These are phyloP conservation scores for Phasia obesa DNA, from an alignment of 2,888 invertebrate genomes.

Conservation along the genomic window DNA sequence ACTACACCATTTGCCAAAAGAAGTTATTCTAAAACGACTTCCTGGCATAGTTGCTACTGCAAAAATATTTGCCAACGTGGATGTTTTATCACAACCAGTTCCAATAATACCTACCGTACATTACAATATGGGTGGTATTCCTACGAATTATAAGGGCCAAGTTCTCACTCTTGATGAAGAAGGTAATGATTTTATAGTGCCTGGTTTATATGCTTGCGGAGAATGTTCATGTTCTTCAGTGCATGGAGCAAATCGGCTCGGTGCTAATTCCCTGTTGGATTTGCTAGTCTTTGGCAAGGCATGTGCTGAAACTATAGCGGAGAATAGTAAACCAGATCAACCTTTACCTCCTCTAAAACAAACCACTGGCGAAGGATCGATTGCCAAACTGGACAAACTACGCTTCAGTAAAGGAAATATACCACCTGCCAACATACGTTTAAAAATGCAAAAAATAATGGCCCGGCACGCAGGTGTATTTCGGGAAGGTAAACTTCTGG, in stretches of 20 bases:
- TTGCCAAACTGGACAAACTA: slow-evolving; percentile 94
- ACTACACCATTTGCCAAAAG: slow-evolving; percentile 96
- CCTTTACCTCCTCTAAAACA: slow-evolving; percentile 71
- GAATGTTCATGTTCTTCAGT: slow-evolving; percentile 97
- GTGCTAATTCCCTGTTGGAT: slow-evolving; percentile 98
- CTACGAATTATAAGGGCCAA: slow-evolving; percentile 98
- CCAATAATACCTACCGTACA: slow-evolving; percentile 99
- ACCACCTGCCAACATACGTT: slow-evolving; percentile 91
- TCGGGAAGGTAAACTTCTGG: slow-evolving; percentile 91
- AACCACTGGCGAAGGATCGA: slow-evolving; percentile 91
- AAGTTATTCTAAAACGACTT: slow-evolving; percentile 90
- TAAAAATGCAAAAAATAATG: slow-evolving; percentile 98
- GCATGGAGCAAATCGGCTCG: slow-evolving; percentile 99
- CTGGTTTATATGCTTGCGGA: slow-evolving; percentile 96
- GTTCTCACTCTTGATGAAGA: slow-evolving; percentile 83
- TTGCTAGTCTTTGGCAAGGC: slow-evolving; percentile 98
- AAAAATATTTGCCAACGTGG: slow-evolving; percentile 99
- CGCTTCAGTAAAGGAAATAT: slow-evolving; percentile 90
- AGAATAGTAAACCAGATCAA: slow-evolving; percentile 93
- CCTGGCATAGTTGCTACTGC: slow-evolving; percentile 99
- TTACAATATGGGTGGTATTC: slow-evolving; percentile 99
- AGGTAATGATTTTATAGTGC: slow-evolving; percentile 84
- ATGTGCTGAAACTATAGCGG: slow-evolving; percentile 94
- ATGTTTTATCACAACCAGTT: slow-evolving; percentile 99
- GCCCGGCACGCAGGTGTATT: slow-evolving; percentile 98